phyloP scores from a whole-genome alignment of 2,888 invertebrate genomes.

The Lagria hirta region DNA sequence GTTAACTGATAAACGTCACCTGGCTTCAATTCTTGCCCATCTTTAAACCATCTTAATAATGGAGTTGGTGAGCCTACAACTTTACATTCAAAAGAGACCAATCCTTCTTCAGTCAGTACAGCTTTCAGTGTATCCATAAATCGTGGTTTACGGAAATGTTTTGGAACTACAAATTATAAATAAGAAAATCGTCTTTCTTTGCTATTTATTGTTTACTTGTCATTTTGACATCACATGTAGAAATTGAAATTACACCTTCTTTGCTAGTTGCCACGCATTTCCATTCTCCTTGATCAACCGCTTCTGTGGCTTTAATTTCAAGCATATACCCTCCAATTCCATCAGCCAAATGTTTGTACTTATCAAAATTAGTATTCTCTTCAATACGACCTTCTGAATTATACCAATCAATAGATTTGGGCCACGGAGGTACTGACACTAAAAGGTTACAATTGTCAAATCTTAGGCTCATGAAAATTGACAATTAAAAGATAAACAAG shows the following conservation, averaged over 20 bases:
- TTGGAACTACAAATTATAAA: conserved; percentile 69
- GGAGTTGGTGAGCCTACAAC: conserved; percentile 92
- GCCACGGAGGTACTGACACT: conserved; percentile 86
- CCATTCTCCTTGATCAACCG: conserved; percentile 85
- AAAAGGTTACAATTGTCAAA: background rate
- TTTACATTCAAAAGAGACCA: conserved; percentile 91
- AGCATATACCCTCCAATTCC: conserved; percentile 81
- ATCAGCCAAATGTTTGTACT: conserved; percentile 76
- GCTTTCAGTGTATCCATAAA: conserved; percentile 90
- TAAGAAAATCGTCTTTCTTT: no score
- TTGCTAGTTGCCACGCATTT: conserved; percentile 82
- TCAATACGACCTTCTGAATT: conserved; percentile 81
- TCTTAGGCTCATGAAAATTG: background rate
- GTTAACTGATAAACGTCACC: conserved; percentile 91
- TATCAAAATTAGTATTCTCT: conserved; percentile 57
- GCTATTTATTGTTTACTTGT: no score
- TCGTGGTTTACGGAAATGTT: conserved; percentile 84
- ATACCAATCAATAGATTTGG: conserved; percentile 79
- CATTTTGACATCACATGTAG: conserved; percentile 74
- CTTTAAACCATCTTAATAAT: conserved; percentile 86
- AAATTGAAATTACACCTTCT: conserved; percentile 74
- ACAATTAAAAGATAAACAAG: conserved; percentile 1
- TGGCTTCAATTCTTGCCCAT: conserved; percentile 87
- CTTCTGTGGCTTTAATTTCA: conserved; percentile 73
- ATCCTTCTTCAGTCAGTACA: conserved; percentile 85